Conservation (phyloP, 1,140 invertebrate species). For the Drosophila seguyi region DNA sequence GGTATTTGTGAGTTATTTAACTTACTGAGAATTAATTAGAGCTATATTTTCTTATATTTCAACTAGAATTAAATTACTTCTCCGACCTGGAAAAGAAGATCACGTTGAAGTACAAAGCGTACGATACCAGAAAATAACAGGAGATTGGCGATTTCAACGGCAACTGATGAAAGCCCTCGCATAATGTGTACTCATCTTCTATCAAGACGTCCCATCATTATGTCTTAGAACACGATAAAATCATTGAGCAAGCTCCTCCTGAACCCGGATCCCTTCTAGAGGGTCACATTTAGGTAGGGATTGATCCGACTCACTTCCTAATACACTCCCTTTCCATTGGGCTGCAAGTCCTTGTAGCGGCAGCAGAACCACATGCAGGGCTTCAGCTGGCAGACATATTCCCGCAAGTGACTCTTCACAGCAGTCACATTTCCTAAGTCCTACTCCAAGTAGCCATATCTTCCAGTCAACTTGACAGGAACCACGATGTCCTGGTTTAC, state of each 20-base stretch:
- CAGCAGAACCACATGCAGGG: not conserved
- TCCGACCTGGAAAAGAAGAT: not conserved
- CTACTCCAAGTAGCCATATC: not conserved
- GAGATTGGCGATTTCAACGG: not conserved
- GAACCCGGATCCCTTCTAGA: not conserved
- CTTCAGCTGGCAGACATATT: conserved; percentile 6
- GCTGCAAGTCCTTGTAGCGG: not conserved
- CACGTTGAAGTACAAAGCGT: not conserved
- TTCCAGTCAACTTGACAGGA: not conserved
- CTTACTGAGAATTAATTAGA: too few species aligned
- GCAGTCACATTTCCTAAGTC: not conserved
- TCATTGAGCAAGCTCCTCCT: not conserved
- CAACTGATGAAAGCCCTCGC: not conserved
- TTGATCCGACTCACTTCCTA: not conserved
- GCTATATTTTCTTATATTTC: not conserved
- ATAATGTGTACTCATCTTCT: not conserved
- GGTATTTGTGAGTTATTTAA: too few species aligned
- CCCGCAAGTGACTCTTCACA: not conserved
- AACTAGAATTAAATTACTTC: not conserved
- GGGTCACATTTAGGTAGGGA: not conserved
- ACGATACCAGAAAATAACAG: not conserved
- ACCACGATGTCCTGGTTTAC: not conserved
- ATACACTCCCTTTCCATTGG: not conserved
- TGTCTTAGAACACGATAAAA: not conserved
- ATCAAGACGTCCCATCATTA: not conserved